Percentiles rank a stretch among this genome's conserved stretches.
Conservation (phyloP, 2,113 vertebrate genomes). For the Notarius quadriscutis region DNA sequence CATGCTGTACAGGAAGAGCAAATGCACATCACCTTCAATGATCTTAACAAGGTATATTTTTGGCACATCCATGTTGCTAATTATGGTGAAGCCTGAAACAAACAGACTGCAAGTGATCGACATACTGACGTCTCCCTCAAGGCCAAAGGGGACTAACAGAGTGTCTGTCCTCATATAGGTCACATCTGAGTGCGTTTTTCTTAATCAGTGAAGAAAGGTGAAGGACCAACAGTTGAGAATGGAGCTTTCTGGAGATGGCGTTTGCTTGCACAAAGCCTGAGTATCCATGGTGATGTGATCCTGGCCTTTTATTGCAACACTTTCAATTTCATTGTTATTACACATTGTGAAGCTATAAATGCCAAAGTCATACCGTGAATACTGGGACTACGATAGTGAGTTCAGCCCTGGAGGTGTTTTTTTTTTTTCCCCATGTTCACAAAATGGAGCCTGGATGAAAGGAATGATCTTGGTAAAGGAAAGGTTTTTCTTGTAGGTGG, state of each 20-base stretch:
- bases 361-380: not conserved
- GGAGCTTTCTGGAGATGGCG: not conserved
- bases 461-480: not conserved
- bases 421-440: not conserved
- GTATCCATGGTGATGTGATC: slow-evolving; percentile 49
- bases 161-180: not conserved
- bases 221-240: not conserved
- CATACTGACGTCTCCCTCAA: slow-evolving; percentile 8
- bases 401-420: not conserved
- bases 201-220: slow-evolving; percentile 33
- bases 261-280: slow-evolving; percentile 15
- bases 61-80: slow-evolving; percentile 30
- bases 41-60: slow-evolving; percentile 29
- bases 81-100: slow-evolving; percentile 26
- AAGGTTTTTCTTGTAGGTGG: slow-evolving; percentile 5
- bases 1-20: not conserved
- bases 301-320: slow-evolving; percentile 21
- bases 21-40: slow-evolving; percentile 21
- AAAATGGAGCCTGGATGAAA: slow-evolving; percentile 12
- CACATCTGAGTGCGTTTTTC: not conserved
- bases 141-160: slow-evolving; percentile 5
- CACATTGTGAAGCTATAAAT: not conserved
- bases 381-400: not conserved
- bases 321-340: slow-evolving; percentile 17
- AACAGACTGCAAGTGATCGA: slow-evolving; percentile 14